Percentiles rank a stretch among this genome's conserved stretches.
Conservation (phyloP, 2,113 vertebrate genomes). For the Gopherus evgoodei region DNA sequence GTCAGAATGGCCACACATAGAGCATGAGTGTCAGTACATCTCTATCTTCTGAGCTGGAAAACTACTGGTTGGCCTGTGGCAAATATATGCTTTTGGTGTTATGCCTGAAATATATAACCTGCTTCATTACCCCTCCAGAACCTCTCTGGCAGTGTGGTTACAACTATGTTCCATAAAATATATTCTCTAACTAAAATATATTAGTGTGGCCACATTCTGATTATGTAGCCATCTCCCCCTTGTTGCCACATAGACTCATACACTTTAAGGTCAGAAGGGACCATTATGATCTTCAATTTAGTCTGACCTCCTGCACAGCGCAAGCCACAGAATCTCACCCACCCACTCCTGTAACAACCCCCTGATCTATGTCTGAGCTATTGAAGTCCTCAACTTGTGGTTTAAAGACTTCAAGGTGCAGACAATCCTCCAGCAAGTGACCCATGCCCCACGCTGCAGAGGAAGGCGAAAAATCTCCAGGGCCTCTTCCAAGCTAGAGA, state of each 20-base stretch:
- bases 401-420: no score
- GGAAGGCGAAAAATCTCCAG: no score
- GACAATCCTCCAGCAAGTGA: no score
- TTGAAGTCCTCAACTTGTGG: no score
- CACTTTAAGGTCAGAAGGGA: no score
- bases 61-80: background rate
- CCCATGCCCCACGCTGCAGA: no score
- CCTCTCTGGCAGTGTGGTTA: background rate
- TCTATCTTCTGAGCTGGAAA: background rate
- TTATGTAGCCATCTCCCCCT: background rate
- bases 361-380: no score
- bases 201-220: background rate
- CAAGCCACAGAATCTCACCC: no score
- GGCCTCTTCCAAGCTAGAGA: background rate
- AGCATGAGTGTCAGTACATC: background rate
- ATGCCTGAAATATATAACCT: background rate
- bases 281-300: no score
- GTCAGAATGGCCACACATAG: background rate
- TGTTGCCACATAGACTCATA: background rate
- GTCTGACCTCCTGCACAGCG: no score
- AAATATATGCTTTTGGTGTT: background rate
- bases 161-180: background rate
- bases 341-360: no score
- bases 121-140: background rate
- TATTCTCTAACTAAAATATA: background rate